Evolutionary conservation across 2,113 vertebrate genomes (phyloP).

Genomic region (Xenopus tropicalis): UCB_Xtro_10.0 CM004447.2:32666001-32666500

Average conservation of each 20-base stretch:
- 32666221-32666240: slow-evolving; percentile 18
- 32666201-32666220: not conserved
- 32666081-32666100: slow-evolving; percentile 11
- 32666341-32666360: slow-evolving; percentile 97
- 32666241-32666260: slow-evolving; percentile 67
- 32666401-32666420: not conserved
- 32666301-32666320: slow-evolving; percentile 89
- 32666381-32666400: not conserved
- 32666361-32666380: slow-evolving; percentile 60
- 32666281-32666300: slow-evolving; percentile 98
- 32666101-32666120: slow-evolving; percentile 15
- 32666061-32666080: slow-evolving; percentile 32
- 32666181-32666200: not conserved
- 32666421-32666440: too few species aligned
- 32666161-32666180: not conserved
- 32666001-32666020: slow-evolving; percentile 31
- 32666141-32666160: slow-evolving; percentile 22
- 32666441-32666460: too few species aligned
- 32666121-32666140: slow-evolving; percentile 20
- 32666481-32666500: not conserved
- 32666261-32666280: slow-evolving; percentile 97
- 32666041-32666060: not conserved
- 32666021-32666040: slow-evolving; percentile 5
- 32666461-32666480: too few species aligned
- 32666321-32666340: slow-evolving; percentile 97